Base-by-base conservation (phyloP, 2,797 vertebrate genomes). In the Pteronotus mesoamericanus region DNA sequence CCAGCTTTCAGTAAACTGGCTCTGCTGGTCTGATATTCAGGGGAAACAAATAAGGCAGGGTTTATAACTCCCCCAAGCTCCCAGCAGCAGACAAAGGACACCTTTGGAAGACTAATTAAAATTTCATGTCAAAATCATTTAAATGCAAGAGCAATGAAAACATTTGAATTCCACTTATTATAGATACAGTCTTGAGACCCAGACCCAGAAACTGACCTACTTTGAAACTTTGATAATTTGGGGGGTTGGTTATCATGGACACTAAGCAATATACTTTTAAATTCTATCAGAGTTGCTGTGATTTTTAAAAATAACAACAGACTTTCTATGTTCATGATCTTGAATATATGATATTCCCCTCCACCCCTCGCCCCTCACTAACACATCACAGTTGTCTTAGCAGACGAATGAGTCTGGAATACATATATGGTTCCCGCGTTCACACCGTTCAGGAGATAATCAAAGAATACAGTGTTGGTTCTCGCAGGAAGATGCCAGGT, bases 41-140 rank as follows among this genome's bases (percentile, higher is more conserved):
- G 34, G 88, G 79, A 79, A 96, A 92, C 55, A 57, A 39, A 89
- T 78, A 89, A 71, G 10, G 5, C 29, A 21, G 11, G 72, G 86
- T 61, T 94, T 89, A 57, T 44, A 37, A 77, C 59, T 86, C 71
- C 80, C 87, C 89, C 39, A 86, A 46, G 72, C 74, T 91, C 69
- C 74, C 57, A 68, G 46, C 32, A 42, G 77, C 34, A 66, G 48
- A 71, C 59, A 15, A 6, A 48, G 1, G 42, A 61, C 46, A 59
- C 39, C 71, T 97, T 95, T 86, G 88, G 82, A 96, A 96, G 61
- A 91, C 57, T 29, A 94, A 97, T 95, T 96, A 96, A 96, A 96
- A 92, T 96, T 95, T 88, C 77, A 94, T 89, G 61, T 95, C 77
- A 64, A 89, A 93, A 90, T 53, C 59, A 78, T 85, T 91, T 85